Conservation (phyloP, 2,888 invertebrate genomes). For the Hemaris fuciformis region DNA sequence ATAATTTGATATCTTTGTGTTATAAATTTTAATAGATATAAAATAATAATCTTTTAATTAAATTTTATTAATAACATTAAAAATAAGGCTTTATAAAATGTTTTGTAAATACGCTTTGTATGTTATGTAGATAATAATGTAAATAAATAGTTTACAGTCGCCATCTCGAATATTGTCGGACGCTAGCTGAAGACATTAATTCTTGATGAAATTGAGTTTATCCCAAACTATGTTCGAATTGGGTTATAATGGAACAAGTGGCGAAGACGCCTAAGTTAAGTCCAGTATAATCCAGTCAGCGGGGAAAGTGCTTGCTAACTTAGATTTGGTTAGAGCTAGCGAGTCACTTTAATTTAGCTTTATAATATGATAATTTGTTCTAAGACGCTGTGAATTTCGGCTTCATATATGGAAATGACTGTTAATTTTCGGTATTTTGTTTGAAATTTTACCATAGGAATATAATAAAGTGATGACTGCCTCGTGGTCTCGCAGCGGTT, state of each 20-base stretch:
- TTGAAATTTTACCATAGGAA: too few relatives aligned
- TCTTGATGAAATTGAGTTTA: not conserved
- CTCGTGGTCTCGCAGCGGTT: too few relatives aligned
- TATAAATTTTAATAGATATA: too few relatives aligned
- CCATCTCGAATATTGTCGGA: not conserved
- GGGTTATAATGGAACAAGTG: not conserved
- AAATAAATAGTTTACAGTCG: not conserved
- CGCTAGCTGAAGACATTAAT: not conserved
- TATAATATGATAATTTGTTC: not conserved
- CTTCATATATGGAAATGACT: too few relatives aligned
- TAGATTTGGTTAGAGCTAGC: not conserved
- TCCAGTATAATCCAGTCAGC: not conserved
- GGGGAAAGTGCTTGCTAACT: not conserved
- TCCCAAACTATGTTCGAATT: not conserved
- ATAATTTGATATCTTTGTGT: too few relatives aligned
- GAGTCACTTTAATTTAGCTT: not conserved
- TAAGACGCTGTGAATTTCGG: not conserved
- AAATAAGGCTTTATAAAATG: too few relatives aligned
- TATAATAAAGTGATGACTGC: too few relatives aligned
- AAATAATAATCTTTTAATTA: too few relatives aligned
- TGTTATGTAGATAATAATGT: constrained; percentile 1
- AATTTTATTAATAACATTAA: not conserved
- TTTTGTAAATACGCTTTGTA: not conserved
- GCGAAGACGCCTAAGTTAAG: not conserved
- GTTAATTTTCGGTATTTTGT: too few relatives aligned